Evolutionary conservation across 2,888 invertebrate genomes (phyloP), one percentile per base, ranked within the genome.

Genomic region (Andrena chrysosceles): DNA sequence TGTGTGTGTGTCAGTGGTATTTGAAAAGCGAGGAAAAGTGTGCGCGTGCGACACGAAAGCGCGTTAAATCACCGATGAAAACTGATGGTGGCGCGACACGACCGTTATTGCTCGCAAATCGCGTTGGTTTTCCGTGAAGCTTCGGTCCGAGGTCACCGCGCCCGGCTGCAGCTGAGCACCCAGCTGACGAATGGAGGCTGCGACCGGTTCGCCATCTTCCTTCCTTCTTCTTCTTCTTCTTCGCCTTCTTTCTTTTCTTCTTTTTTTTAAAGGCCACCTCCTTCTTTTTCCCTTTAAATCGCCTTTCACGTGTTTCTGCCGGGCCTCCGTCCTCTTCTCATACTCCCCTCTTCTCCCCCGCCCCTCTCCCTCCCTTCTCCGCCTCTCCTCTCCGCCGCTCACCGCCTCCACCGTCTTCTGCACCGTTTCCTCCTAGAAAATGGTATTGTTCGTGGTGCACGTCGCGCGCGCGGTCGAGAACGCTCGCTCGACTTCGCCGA

Each of bases 181-280:
- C 93, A 93, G 93, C 93, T 93, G 93, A 93, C 90, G 92, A 91
- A 89, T 85, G 86, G 84, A 90, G 87, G 83, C 87, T 88, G 87
- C 85, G 89, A 90, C 88, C 89, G 89, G 90, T 89, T 86, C 87
- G 85, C 84, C 89, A 85, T 88, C 77, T 85, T 87, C 77, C 67
- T 84, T 83, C 77, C 71, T 81, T 79, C 29, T 63, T 69, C 35
- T 67, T 69, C 35, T 67, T 33, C 33, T 33, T 29, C 42, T 42
- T 42, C 42, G 42, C 42, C 42, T 42, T 42, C 42, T 49, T 62
- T 23, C 56, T 49, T 7, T 10, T 63, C 64, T 62, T 64, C 75
- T 69, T 78, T 85, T 85, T 87, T 81, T 82, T 81, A 87, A 86
- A 87, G 78, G 77, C 87, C 84, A 75, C 85, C 86, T 79, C 78